Percentiles rank a stretch among this genome's conserved stretches.
Conservation (phyloP, 2,113 vertebrate genomes). For the Psilopsiagon aurifrons region DNA sequence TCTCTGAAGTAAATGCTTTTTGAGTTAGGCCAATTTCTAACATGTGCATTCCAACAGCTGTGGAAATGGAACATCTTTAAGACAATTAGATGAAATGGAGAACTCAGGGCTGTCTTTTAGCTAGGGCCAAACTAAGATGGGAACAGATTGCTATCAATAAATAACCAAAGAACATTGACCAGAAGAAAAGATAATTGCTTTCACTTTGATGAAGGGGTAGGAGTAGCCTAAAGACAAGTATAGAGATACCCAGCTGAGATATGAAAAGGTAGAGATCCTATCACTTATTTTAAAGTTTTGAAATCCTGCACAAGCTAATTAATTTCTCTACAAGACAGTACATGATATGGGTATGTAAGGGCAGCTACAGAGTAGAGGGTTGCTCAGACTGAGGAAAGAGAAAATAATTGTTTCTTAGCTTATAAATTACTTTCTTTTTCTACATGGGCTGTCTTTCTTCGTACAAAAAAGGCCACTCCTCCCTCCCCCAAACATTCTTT, state of each 20-base stretch:
- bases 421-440: neutral
- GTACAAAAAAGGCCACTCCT: neutral
- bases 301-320: neutral
- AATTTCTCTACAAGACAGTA: neutral
- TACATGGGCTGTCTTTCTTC: fast-evolving
- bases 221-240: neutral
- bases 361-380: neutral
- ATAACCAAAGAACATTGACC: neutral
- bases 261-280: neutral
- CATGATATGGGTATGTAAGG: neutral
- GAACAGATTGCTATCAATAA: neutral
- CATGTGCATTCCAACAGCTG: neutral
- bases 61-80: neutral
- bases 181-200: neutral
- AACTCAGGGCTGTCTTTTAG: neutral
- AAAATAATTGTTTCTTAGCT: neutral
- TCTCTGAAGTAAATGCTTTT: neutral
- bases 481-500: fast-evolving
- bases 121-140: neutral
- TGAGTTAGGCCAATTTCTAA: neutral
- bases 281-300: neutral
- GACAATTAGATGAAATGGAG: neutral
- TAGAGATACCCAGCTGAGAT: neutral
- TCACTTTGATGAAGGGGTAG: neutral
- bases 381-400: neutral